Evolutionary conservation across 2,888 invertebrate species (phyloP), one percentile per base, ranked within the genome.

Genomic region (Nineta flava): DNA sequence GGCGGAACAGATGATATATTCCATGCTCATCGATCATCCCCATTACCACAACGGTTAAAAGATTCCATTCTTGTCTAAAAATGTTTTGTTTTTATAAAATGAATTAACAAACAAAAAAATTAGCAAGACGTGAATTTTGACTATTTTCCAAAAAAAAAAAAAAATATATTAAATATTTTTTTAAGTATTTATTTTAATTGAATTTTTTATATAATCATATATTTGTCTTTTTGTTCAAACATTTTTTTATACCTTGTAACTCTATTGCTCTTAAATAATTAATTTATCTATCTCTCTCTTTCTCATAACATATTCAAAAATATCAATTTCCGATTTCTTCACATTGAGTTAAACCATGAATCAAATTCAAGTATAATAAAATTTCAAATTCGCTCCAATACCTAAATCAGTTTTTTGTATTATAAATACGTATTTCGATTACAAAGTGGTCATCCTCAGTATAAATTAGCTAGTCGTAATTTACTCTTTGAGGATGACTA

Each of bases 1-100:
- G 55, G 60, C 46, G 57, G 60, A 34, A 59, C 52, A 17, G 55
- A 51, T 38, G 49, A 45, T 21, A 19, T 44, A n/a, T 45, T 49
- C 38, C 44, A 45, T 12, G 16, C 16, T 1, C 34, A 35, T 38
- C 13, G n/a, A 19, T 34, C 47, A 15, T 47, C 47, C 15, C 47
- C 47, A 6, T 38, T 47, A 47, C 38, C 38, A n/a, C 47, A 35
- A 16, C 31, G 47, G 32, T 38, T 38, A 34, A 47, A 38, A 38
- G 47, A 47, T 34, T 35, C 47, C 6, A 44, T 44, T 44, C 26
- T 44, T 9, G 44, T 44, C 13, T 44, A 26, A 44, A 44, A 42
- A 42, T 10, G 6, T 42, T n/a, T 13, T 42, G 15, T 15, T 15
- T 15, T 42, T 42, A 17, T 10, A 10, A 17, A 42, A 42, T n/a